phyloP scores from a whole-genome alignment of 1,140 invertebrate species.

The Aphelinus atriplicis region DNA sequence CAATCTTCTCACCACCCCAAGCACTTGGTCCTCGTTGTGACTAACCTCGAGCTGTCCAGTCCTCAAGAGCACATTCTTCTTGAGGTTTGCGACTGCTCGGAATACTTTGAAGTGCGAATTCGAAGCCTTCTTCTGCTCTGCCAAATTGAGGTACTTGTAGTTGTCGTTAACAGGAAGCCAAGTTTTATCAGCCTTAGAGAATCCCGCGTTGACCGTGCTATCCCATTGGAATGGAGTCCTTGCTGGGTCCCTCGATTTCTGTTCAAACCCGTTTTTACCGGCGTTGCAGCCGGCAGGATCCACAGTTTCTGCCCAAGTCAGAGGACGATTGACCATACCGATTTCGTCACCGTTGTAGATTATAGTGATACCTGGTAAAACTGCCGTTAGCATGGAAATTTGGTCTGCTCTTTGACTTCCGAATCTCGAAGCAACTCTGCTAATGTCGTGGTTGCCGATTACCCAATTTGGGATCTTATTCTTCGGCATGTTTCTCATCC shows the following conservation, averaged over 20 bases:
- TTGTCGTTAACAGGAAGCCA: slow-evolving; percentile 70
- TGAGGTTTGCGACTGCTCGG: slow-evolving; percentile 56
- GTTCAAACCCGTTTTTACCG: slow-evolving; percentile 58
- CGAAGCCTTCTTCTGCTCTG: slow-evolving; percentile 48
- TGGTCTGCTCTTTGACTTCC: slow-evolving; percentile 75
- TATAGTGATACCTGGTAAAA: slow-evolving; percentile 78
- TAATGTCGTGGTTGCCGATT: slow-evolving; percentile 59
- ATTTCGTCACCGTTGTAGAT: slow-evolving; percentile 85
- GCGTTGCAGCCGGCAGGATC: slow-evolving; percentile 66
- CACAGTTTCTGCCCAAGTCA: slow-evolving; percentile 64
- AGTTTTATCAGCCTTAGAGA: slow-evolving; percentile 57
- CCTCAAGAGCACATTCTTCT: slow-evolving; percentile 53
- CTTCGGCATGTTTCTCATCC: slow-evolving; percentile 69
- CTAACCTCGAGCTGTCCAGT: slow-evolving; percentile 54
- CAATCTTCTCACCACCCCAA: slow-evolving; percentile 5
- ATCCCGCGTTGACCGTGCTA: slow-evolving; percentile 64
- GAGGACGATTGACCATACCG: slow-evolving; percentile 71
- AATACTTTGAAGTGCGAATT: slow-evolving; percentile 65
- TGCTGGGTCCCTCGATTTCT: slow-evolving; percentile 67
- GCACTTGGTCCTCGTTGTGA: slow-evolving; percentile 47
- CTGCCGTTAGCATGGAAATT: slow-evolving; percentile 73
- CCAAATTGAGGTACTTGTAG: slow-evolving; percentile 66
- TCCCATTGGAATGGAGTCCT: slow-evolving; percentile 75
- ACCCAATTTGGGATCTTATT: slow-evolving; percentile 70
- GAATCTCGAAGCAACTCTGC: slow-evolving; percentile 60